Base-by-base conservation (phyloP, 2,888 invertebrate species). In the Latrodectus elegans region DNA sequence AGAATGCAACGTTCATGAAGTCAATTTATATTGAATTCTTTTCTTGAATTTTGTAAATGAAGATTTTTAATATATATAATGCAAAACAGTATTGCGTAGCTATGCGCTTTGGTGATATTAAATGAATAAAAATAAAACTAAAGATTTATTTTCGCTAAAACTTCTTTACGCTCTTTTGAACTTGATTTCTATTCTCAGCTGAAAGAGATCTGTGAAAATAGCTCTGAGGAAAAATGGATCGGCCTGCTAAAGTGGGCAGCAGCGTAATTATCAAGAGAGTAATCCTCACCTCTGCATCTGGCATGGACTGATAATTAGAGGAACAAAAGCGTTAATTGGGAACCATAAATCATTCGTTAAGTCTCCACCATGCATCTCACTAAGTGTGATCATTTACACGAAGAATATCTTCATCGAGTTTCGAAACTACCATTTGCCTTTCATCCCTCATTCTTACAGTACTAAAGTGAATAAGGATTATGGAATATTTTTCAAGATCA, bases 251-350 rank as follows among this genome's bases (percentile, higher is more conserved):
- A 71, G 71, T 49, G 26, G 38, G 38, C 38, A 38, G 38, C 38
- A 38, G 15, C 38, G 51, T 80, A 80, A 80, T 80, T 80, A 80
- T 26, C 53, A 12, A 12, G 52, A 74, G 74, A 75, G 60, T 60
- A 60, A 60, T 38, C 64, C n/a, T 15, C 60, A 64, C 80, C 65
- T 51, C 53, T 80, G 51, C 64, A 64, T 17, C 71, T 51, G 80
- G 52, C 72, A 67, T 9, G 52, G 65, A 38, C 65, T 11, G 67
- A 65, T 81, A 73, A 81, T 81, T 74, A 67, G 6, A 38, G 65
- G 52, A 74, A 65, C 81, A 81, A 74, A 74, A 60, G 53, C 52
- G 26, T 10, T 65, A 64, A 81, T 81, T 81, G 81, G 72, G 60
- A 65, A 22, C 38, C 73, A 67, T 81, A 81, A 81, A 81, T 74